Base-by-base conservation (phyloP, 2,888 invertebrate species). In the Saturnia japonica region DNA sequence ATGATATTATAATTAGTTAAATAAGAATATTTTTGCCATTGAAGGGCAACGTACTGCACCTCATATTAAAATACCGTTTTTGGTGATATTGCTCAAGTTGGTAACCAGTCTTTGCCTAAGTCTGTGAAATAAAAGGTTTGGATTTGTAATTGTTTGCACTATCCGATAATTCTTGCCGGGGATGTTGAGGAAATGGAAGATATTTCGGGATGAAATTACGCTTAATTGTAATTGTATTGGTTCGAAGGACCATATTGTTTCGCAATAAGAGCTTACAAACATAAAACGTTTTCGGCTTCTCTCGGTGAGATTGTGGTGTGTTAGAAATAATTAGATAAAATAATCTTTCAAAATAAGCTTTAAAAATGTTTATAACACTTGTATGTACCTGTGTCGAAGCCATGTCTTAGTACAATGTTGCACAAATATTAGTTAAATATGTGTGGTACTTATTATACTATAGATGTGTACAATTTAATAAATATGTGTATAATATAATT, bases 321-420 rank as follows among this genome's bases (percentile, higher is more conserved):
- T 60, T 60, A 60, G 25, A 60, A 60, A 3, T 60, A 60, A 28
- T 60, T 60, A 54, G 22, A 25, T 60, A 28, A 28, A 28, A 16
- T 28, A 60, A 28, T 60, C 14, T 14, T 60, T 6, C 3, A 28
- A 1, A 60, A 60, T 60, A 60, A 60, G 57, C 57, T 60, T 60
- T 60, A 60, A 54, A 9, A 60, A 60, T 60, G 25, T 28, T 60
- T 60, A 60, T 60, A 60, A 60, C 57, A 60, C 2, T 60, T 60
- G 25, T 14, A 25, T 60, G 57, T 60, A 60, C 57, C 57, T 60
- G 57, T 14, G 47, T 60, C 28, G 28, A 12, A 60, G 57, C 57
- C 57, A 60, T 60, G 57, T 60, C 1, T 60, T 60, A 60, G 57
- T 60, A 60, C 12, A 60, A 60, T 60, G 25, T 60, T 60, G 57